Evolutionary conservation across 2,113 vertebrate species (phyloP).

Genomic region (Nibea albiflora): DNA sequence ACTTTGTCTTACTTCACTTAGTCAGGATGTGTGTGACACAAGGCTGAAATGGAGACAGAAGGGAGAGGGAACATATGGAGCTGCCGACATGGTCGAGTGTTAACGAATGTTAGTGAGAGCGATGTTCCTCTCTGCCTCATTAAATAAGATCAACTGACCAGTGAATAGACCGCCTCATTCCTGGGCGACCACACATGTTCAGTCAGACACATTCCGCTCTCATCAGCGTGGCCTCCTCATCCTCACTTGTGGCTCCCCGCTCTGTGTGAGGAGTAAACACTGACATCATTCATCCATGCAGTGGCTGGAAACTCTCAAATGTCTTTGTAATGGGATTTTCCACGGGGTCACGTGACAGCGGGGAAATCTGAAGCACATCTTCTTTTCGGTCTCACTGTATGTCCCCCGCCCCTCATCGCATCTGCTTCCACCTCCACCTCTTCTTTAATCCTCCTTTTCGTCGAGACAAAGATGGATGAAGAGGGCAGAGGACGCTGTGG

Average conservation of each 20-base stretch:
- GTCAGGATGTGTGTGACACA: not conserved
- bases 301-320: not conserved
- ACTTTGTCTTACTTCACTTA: not conserved
- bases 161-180: not conserved
- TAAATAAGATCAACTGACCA: constrained; percentile 22
- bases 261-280: constrained; percentile 22
- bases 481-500: not conserved
- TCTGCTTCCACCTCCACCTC: not conserved
- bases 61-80: not conserved
- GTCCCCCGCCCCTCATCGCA: not conserved
- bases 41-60: not conserved
- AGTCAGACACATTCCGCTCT: constrained; percentile 1
- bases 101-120: not conserved
- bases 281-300: constrained; percentile 8
- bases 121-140: constrained; percentile 12
- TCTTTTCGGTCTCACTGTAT: not conserved
- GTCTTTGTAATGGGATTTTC: constrained; percentile 19
- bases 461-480: not conserved
- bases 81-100: not conserved
- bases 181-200: constrained; percentile 12
- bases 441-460: constrained; percentile 5
- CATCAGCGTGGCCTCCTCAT: constrained; percentile 4
- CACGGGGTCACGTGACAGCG: constrained; percentile 5
- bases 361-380: not conserved
- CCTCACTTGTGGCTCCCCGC: constrained; percentile 4